Evolutionary conservation across 2,888 invertebrate species (phyloP), one percentile per base, ranked within the genome.

Genomic region (Rhabditophanes sp.): DNA sequence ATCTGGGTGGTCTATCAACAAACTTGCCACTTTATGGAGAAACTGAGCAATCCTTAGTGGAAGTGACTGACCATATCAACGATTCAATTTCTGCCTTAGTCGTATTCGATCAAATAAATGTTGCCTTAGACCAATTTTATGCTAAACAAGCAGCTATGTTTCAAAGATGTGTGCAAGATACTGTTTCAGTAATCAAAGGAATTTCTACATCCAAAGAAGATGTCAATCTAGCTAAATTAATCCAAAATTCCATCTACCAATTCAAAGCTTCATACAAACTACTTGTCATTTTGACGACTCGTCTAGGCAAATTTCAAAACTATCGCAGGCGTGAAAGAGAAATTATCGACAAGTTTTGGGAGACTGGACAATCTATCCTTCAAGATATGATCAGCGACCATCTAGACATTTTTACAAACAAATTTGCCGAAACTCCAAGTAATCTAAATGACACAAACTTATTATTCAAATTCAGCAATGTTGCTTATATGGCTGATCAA

Each of bases 321-420:
- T 8, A 14, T 30, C 22, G 17, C 12, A 29, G 24, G n/a, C 26
- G 33, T 21, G 35, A 35, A 12, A 16, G 14, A 14, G 32, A 29
- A 11, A 12, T 45, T 8, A 12, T 45, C 14, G 26, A 30, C 6
- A 18, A 35, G 9, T 58, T 53, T 27, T 58, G 58, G 58, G 42
- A 42, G 21, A 41, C 45, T 4, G 45, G 46, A 1, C 54, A 54
- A 34, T 41, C 40, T 4, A 54, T 52, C 2, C 38, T 57, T 17
- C 48, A 50, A 38, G 32, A 44, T 7, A 41, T 59, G 8, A 46
- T 58, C 17, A 49, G 50, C 5, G 54, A 58, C 26, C 54, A 58
- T 39, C 27, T 58, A 26, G 53, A 59, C 41, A 49, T 59, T 19
- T 47, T 48, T 16, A 44, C 48, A 7, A 35, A 50, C 4, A 42